Base-by-base conservation (phyloP, 2,113 vertebrate genomes). In the Zosterops hypoxanthus region DNA sequence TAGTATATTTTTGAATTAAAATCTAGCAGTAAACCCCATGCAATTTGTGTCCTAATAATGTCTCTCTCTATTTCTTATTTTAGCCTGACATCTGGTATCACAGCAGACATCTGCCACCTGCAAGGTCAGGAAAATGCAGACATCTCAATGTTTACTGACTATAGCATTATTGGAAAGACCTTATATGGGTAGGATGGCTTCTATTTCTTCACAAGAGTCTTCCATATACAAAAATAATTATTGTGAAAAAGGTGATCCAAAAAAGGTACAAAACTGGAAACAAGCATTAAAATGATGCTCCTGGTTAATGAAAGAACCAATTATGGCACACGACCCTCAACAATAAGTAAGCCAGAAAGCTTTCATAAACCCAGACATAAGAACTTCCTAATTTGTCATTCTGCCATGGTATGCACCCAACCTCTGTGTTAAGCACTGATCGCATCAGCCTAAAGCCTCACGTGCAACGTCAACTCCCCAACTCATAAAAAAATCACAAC, bases 31-130 rank as follows among this genome's bases (percentile, higher is more conserved):
- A n/a, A 88, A 95, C 82, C 7, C 31, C 21, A 66, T 5, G 4
- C 22, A 82, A 56, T 77, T 78, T 92, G 44, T 84, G 55, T 73
- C 44, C 42, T 87, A 69, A 57, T 80, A 89, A 79, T 4, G 49
- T 63, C 46, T 94, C 10, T 69, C 39, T 49, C 18, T 50, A 71
- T 55, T 90, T 96, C 66, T 89, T 92, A 26, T 89, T 87, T 63
- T 86, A 94, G 90, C 34, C 24, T 46, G 83, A 90, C 94, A 97
- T 95, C 96, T 97, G 96, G 86, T 83, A 78, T 80, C 93, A 70
- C 95, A 96, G 92, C 75, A 96, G 95, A 94, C 73, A 90, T 61
- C 53, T 72, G 79, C 88, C 82, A 57, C 90, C 92, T 92, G 86
- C 86, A 83, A 92, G 88, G 69, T 88, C 88, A 75, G 71, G 57